Conservation (phyloP, 1,140 invertebrate species). For the Gryon sp. region DNA sequence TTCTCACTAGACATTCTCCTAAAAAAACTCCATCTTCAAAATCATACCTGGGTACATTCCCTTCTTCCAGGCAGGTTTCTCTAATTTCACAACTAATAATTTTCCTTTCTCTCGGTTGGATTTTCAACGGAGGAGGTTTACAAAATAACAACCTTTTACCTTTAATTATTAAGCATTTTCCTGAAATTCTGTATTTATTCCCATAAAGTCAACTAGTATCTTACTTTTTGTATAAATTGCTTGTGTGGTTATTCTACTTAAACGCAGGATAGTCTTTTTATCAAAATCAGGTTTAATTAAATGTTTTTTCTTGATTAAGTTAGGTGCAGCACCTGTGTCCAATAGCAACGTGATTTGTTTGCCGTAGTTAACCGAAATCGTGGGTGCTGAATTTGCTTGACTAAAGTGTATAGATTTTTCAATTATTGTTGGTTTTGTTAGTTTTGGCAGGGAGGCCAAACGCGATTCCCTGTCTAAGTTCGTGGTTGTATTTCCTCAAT, state of each 20-base stretch:
- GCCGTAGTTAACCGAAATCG: neutral
- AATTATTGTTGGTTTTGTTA: neutral
- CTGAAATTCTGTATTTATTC: slow-evolving; percentile 3
- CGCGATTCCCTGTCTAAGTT: slow-evolving; percentile 17
- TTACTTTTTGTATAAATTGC: slow-evolving; percentile 2
- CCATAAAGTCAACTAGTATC: neutral
- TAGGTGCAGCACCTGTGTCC: slow-evolving; percentile 4
- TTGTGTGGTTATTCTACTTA: slow-evolving; percentile 10
- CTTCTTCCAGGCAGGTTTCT: neutral
- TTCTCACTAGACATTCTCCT: neutral
- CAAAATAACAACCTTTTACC: too few relatives aligned
- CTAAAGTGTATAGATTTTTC: slow-evolving; percentile 18
- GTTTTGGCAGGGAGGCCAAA: neutral
- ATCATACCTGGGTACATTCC: neutral
- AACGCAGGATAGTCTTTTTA: neutral
- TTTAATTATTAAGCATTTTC: neutral
- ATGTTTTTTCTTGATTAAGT: slow-evolving; percentile 10
- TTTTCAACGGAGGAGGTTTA: too few relatives aligned
- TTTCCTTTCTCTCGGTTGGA: neutral
- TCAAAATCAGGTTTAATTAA: neutral
- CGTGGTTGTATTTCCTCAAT: slow-evolving; percentile 8
- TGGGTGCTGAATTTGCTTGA: slow-evolving; percentile 1
- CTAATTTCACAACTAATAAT: neutral
- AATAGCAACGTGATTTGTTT: neutral
- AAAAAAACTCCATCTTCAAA: neutral